Evolutionary conservation across 2,888 invertebrate genomes (phyloP).

Genomic region (Alloscopus bannaensis): DNA sequence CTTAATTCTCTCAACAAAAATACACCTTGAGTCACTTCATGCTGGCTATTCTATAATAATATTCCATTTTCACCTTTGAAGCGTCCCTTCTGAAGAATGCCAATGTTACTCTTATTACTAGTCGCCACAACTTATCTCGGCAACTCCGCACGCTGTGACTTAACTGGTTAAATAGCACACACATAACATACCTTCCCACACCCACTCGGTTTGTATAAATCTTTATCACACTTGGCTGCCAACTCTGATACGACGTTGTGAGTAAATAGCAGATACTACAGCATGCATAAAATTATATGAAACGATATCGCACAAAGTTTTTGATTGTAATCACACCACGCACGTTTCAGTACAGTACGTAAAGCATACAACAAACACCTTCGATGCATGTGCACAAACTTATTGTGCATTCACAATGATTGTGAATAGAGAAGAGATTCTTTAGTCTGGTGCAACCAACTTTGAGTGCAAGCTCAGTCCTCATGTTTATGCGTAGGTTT

Average conservation of each 20-base stretch:
- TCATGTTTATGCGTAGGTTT: constrained; percentile 33
- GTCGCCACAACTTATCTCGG: too few species aligned
- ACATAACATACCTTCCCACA: constrained; percentile 13
- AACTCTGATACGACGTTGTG: not conserved
- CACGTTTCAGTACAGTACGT: too few species aligned
- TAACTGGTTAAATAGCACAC: not conserved
- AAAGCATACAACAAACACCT: too few species aligned
- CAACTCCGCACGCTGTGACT: constrained; percentile 7
- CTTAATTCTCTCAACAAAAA: too few species aligned
- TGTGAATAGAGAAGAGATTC: not conserved
- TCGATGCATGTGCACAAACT: not conserved
- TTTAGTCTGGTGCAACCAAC: constrained; percentile 12
- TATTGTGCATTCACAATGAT: not conserved
- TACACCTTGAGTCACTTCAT: too few species aligned
- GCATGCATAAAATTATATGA: too few species aligned
- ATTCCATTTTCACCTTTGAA: too few species aligned
- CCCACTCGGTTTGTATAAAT: constrained; percentile 18
- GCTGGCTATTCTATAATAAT: too few species aligned
- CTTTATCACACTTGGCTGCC: constrained; percentile 22
- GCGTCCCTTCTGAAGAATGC: too few species aligned
- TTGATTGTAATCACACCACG: constrained; percentile 9
- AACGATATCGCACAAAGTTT: not conserved
- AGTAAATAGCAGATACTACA: too few species aligned
- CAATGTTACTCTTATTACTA: too few species aligned
- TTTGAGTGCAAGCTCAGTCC: constrained; percentile 4